Conservation (phyloP, 2,113 vertebrate genomes). For the Pedetes capensis region DNA sequence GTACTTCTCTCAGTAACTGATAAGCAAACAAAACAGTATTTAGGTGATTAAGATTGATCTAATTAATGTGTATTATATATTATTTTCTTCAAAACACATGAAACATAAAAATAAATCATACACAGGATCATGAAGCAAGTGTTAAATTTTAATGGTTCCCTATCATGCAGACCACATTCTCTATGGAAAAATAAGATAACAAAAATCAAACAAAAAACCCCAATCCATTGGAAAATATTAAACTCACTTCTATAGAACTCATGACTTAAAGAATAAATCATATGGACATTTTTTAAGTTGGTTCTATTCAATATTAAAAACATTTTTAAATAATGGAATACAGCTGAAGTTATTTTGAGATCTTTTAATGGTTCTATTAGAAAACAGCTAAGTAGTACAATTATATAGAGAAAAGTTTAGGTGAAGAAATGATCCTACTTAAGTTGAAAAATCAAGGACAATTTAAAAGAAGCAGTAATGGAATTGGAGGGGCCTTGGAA, state of each 20-base stretch:
- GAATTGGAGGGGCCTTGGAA: neutral
- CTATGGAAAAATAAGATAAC: neutral
- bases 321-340: neutral
- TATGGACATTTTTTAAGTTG: neutral
- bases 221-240: neutral
- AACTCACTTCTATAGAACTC: neutral
- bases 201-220: neutral
- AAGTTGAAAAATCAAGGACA: neutral
- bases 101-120: neutral
- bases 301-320: neutral
- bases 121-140: neutral
- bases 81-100: neutral
- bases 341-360: neutral
- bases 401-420: neutral
- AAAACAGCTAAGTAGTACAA: neutral
- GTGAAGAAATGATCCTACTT: neutral
- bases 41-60: neutral
- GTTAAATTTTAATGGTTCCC: neutral
- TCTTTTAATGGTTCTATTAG: neutral
- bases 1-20: neutral
- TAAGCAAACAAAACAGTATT: conserved; percentile 12
- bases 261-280: neutral
- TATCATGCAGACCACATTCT: neutral
- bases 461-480: neutral
- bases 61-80: neutral